Evolutionary conservation across 2,888 invertebrate species (phyloP), one percentile per base, ranked within the genome.

Genomic region (Agrotis exclamationis): DNA sequence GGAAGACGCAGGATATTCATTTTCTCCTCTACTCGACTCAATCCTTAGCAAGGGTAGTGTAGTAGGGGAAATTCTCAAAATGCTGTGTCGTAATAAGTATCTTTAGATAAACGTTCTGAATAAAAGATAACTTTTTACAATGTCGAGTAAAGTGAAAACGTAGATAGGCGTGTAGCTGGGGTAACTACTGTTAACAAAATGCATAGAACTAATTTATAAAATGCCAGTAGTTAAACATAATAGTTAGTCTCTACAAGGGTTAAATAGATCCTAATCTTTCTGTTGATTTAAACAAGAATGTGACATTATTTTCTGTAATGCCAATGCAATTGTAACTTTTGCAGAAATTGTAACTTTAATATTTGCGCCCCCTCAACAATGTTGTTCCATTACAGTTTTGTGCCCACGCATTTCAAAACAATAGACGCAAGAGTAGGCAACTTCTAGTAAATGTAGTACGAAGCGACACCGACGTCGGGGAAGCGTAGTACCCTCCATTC

Each of bases 401-500:
- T 68, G 48, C 63, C 64, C 62, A 79, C 71, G 70, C 70, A 63
- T 75, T 79, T 77, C 33, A 67, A 76, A 83, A 85, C 82, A 85
- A 85, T 80, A 63, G 79, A 74, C 69, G 66, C 73, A 77, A 71
- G 80, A 79, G 81, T 82, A 76, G 84, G 85, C 77, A 82, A 85
- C 87, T 85, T 83, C 77, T 80, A 82, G 84, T 89, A 87, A 87
- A 86, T 87, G 88, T 90, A 86, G 88, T 89, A 89, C 85, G 82
- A 84, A 86, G 86, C 86, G 81, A 85, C 79, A 73, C 71, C 70
- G 69, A 85, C 79, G 79, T 73, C 70, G 69, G 78, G 67, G 64
- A 77, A 87, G 84, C 89, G 88, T 91, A 93, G 90, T 91, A 88
- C 90, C 88, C 92, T 92, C 87, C 88, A 88, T 89, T 93, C 88